These are phyloP conservation scores for Zeuzera pyrina DNA, from an alignment of 2,888 invertebrate genomes.

Conservation along the genomic window DNA sequence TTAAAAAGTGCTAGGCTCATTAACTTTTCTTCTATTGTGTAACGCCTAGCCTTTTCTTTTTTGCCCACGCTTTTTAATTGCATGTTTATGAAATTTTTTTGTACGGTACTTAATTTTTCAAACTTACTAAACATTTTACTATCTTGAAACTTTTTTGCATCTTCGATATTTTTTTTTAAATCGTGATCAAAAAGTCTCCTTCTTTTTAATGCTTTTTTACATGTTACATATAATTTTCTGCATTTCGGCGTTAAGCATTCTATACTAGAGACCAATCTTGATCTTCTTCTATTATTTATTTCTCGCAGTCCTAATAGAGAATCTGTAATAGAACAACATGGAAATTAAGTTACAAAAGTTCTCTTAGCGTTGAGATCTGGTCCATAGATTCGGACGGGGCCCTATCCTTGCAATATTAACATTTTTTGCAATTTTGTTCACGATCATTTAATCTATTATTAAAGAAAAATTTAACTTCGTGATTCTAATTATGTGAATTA, in stretches of 20 bases:
- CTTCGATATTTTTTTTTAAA: not conserved
- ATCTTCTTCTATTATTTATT: too few relatives aligned
- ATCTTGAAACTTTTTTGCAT: not conserved
- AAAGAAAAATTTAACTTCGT: too few relatives aligned
- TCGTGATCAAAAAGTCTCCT: not conserved
- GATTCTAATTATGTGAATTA: too few relatives aligned
- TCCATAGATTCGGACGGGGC: too few relatives aligned
- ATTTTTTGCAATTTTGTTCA: too few relatives aligned
- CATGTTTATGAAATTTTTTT: not conserved
- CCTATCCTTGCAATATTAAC: too few relatives aligned
- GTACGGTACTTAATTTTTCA: not conserved
- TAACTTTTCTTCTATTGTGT: slow-evolving; percentile 10
- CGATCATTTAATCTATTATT: too few relatives aligned
- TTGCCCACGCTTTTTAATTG: not conserved
- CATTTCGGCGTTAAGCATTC: not conserved
- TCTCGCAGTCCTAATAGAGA: too few relatives aligned
- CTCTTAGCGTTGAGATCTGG: too few relatives aligned
- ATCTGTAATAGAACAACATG: too few relatives aligned
- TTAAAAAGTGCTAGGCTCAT: slow-evolving; percentile 10
- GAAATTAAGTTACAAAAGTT: too few relatives aligned
- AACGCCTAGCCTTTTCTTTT: not conserved
- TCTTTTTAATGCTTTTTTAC: not conserved
- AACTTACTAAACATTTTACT: not conserved
- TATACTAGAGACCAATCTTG: too few relatives aligned
- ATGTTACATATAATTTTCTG: not conserved